phyloP scores from a whole-genome alignment of 2,888 invertebrate genomes.

The Drosophila helvetica region DNA sequence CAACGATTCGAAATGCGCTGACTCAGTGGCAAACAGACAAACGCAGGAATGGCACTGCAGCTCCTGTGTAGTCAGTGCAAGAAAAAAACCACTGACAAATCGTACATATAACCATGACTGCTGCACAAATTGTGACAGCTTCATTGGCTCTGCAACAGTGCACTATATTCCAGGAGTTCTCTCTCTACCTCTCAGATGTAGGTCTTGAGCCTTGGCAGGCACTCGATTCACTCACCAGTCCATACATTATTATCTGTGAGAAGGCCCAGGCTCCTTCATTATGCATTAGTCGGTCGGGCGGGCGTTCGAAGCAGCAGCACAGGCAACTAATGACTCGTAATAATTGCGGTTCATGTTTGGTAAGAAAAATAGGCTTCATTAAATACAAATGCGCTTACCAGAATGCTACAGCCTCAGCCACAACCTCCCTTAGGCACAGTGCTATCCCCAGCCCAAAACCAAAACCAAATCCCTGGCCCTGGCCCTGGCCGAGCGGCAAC shows the following conservation, averaged over 20 bases:
- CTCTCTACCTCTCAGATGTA: constrained; percentile 8
- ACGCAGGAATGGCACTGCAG: constrained; percentile 4
- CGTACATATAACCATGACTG: constrained; percentile 33
- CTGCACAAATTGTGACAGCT: constrained; percentile 41
- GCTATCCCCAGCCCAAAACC: constrained; percentile 14
- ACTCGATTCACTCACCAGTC: not conserved
- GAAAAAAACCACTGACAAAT: constrained; percentile 48
- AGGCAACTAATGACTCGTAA: constrained; percentile 54
- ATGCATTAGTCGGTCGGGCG: constrained; percentile 12
- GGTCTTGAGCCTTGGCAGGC: not conserved
- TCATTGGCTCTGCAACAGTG: constrained; percentile 34
- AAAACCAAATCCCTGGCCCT: constrained; percentile 7
- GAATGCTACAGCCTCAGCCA: constrained; percentile 18
- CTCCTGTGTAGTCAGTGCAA: constrained; percentile 19
- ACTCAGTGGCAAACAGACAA: constrained; percentile 44
- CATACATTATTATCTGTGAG: constrained; percentile 3
- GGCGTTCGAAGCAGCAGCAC: constrained; percentile 11
- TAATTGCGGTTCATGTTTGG: constrained; percentile 70
- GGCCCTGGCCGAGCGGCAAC: constrained; percentile 17
- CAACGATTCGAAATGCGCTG: constrained; percentile 57
- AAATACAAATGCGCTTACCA: constrained; percentile 68
- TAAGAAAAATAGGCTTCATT: constrained; percentile 73
- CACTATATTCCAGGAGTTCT: not conserved
- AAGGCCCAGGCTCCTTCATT: not conserved
- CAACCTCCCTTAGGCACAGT: not conserved